Evolutionary conservation across 1,140 invertebrate genomes (phyloP).

Genomic region (Ips nitidus): DNA sequence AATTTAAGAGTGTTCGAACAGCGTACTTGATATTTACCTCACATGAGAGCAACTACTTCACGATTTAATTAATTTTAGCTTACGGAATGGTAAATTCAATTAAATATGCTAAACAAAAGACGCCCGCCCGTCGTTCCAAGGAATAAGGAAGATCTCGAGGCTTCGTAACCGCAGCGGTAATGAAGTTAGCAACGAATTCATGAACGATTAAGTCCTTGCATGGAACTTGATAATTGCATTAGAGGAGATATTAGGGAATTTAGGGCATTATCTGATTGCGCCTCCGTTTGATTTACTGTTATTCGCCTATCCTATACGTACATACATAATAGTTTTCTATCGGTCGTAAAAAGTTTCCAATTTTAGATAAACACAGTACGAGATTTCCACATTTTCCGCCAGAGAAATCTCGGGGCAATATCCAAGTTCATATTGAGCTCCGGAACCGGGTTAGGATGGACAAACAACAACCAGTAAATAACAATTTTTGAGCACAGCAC

Average conservation of each 20-base stretch:
- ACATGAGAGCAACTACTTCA: background rate
- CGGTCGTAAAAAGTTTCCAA: too few species aligned
- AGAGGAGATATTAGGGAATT: constrained; percentile 1
- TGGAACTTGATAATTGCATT: constrained; percentile 31
- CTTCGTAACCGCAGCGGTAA: constrained; percentile 14
- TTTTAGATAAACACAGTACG: too few species aligned
- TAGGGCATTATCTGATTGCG: background rate
- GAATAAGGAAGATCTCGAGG: constrained; percentile 9
- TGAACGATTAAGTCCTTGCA: constrained; percentile 31
- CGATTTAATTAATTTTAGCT: constrained; percentile 4
- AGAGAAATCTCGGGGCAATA: background rate
- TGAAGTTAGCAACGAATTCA: constrained; percentile 27
- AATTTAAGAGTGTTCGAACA: too few species aligned
- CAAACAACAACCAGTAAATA: constrained; percentile 13
- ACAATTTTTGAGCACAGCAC: constrained; percentile 11
- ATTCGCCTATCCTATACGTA: too few species aligned
- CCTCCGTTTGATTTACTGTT: too few species aligned
- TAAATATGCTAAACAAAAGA: constrained; percentile 16
- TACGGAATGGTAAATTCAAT: constrained; percentile 6
- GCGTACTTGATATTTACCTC: background rate
- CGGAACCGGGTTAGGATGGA: constrained; percentile 5
- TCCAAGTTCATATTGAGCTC: background rate
- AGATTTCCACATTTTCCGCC: too few species aligned
- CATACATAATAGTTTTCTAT: too few species aligned
- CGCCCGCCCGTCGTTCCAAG: background rate